Base-by-base conservation (phyloP, 2,888 invertebrate genomes). In the Timandra comae region DNA sequence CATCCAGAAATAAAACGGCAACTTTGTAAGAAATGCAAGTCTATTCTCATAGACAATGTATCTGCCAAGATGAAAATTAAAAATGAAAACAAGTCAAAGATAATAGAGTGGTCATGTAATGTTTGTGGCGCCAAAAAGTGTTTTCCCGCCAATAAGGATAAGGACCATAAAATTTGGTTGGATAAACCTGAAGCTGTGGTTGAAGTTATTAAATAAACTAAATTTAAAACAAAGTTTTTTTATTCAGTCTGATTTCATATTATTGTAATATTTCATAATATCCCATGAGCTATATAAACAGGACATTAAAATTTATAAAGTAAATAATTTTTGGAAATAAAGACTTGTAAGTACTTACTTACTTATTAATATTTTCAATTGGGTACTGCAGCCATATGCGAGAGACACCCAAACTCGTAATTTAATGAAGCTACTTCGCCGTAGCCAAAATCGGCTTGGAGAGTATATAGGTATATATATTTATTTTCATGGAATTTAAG, bases 1-100 rank as follows among this genome's bases (percentile, higher is more conserved):
- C 88, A 89, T 49, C 87, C 88, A n/a, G 79, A 87, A 30, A 63
- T 90, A 23, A 90, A 90, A 51, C 73, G 88, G 30, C 87, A 87
- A 35, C 60, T 89, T 26, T 90, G 90, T 49, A 89, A 89, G 56
- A 82, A 77, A 43, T 90, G 90, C 47, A 76, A 85, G 30, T 78
- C 85, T 33, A 75, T 87, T 3, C 65, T 90, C 0, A 70, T 88
- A 24, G 66, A 87, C 12, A 84, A 87, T 13, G 65, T 81, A 33
- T 86, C 89, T 3, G 87, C 84, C 0, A 82, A 57, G 45, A 79
- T 88, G 44, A 80, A 86, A 48, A 56, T 88, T 7, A 73, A 73
- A 48, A 82, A 63, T 8, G 87, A 75, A 39, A 63, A 71, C 3
- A 85, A 84, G 39, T 59, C 58, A 21, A 77, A 81, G 42, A 43